Conservation (phyloP, 1,140 invertebrate genomes). For the Pogonognathellus flavescens region DNA sequence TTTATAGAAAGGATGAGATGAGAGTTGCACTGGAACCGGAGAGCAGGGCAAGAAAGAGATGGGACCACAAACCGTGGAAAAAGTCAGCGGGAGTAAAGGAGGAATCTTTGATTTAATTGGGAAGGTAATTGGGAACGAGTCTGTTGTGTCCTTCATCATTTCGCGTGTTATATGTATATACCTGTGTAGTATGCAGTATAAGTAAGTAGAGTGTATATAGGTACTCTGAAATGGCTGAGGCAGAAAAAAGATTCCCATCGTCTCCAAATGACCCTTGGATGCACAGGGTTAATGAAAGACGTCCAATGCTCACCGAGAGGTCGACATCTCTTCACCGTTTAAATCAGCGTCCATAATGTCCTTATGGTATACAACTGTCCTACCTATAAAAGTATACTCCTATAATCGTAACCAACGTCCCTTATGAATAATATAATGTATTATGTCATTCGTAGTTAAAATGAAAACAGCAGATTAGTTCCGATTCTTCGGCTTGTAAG, state of each 20-base stretch:
- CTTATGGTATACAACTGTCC: not conserved
- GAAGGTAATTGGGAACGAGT: slow-evolving; percentile 55
- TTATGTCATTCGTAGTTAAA: no score
- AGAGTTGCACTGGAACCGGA: not conserved
- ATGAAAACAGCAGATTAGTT: not conserved
- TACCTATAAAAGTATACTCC: not conserved
- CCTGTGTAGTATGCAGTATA: no score
- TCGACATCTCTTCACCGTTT: slow-evolving; percentile 47
- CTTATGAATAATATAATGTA: no score
- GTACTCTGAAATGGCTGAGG: no score
- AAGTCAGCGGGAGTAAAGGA: slow-evolving; percentile 53
- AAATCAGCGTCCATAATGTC: slow-evolving; percentile 38
- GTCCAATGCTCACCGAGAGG: slow-evolving; percentile 51
- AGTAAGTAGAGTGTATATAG: no score
- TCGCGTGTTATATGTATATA: no score
- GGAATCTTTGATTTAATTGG: slow-evolving; percentile 57
- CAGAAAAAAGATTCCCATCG: not conserved
- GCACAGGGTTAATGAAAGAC: slow-evolving; percentile 57
- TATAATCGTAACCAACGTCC: no score
- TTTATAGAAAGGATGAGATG: no score
- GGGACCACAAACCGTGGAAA: slow-evolving; percentile 34
- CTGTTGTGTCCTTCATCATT: no score
- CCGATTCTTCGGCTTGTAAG: not conserved
- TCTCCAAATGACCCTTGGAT: not conserved
- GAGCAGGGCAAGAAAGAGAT: not conserved